Evolutionary conservation across 2,888 invertebrate genomes (phyloP).

Genomic region (Xylota sylvarum): DNA sequence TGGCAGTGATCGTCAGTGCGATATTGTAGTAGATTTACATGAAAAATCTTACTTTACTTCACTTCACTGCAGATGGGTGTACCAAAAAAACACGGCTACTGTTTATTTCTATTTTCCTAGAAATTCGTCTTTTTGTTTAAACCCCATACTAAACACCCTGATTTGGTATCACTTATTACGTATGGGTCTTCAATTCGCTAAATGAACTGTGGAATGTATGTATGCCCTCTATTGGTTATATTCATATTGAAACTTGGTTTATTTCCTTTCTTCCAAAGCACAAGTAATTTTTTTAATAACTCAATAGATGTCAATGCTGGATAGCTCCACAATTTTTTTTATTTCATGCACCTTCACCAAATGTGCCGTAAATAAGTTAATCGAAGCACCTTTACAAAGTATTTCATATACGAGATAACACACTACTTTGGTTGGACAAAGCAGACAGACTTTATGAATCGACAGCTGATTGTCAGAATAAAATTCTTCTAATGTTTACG

Average conservation of each 20-base stretch:
- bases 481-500: conserved; percentile 53
- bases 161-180: neutral
- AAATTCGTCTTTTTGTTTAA: too few species aligned
- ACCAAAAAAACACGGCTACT: too few species aligned
- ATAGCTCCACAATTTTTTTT: neutral
- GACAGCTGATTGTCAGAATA: conserved; percentile 69
- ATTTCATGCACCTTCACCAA: neutral
- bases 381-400: neutral
- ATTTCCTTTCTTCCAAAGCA: neutral
- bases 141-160: neutral
- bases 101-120: too few species aligned
- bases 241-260: neutral
- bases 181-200: neutral
- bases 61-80: too few species aligned
- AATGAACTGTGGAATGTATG: conserved; percentile 27
- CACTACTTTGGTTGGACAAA: neutral
- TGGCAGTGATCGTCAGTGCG: too few species aligned
- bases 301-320: neutral
- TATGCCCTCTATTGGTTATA: neutral
- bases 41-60: too few species aligned
- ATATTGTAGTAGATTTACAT: too few species aligned
- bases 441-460: neutral
- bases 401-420: conserved; percentile 6
- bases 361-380: neutral
- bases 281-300: neutral